Conservation (phyloP, 2,113 vertebrate genomes). For the Pan paniscus region DNA sequence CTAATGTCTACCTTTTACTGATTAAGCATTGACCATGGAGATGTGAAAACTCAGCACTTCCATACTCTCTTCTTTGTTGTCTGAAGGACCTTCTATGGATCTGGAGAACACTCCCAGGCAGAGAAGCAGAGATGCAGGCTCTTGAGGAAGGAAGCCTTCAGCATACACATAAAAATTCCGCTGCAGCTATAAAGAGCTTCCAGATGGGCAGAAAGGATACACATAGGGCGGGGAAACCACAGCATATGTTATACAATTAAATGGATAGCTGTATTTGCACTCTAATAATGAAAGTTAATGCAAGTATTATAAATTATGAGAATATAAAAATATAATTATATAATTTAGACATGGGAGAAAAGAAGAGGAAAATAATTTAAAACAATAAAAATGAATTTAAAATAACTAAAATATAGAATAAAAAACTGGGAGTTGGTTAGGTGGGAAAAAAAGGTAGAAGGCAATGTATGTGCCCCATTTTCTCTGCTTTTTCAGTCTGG, state of each 20-base stretch:
- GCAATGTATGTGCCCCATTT: rapidly evolving
- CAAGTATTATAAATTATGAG: neutral
- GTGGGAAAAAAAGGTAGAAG: neutral
- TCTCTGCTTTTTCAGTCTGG: neutral
- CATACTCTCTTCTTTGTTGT: neutral
- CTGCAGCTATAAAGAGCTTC: neutral
- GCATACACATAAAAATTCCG: neutral
- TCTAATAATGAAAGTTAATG: neutral
- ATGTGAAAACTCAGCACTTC: neutral
- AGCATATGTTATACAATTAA: neutral
- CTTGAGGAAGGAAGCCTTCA: neutral
- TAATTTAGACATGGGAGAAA: neutral
- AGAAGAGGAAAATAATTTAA: neutral
- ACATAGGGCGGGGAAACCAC: neutral
- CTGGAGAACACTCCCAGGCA: neutral
- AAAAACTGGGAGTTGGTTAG: neutral
- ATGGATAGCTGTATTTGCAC: neutral
- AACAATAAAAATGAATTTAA: neutral
- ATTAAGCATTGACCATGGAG: neutral
- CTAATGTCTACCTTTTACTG: neutral
- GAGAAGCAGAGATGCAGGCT: neutral
- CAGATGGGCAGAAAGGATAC: neutral
- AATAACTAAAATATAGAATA: neutral
- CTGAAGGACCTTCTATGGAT: rapidly evolving
- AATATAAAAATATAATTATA: neutral